Evolutionary conservation across 2,113 vertebrate species (phyloP), one percentile per base, ranked within the genome.

Genomic region (Stegastes partitus): DNA sequence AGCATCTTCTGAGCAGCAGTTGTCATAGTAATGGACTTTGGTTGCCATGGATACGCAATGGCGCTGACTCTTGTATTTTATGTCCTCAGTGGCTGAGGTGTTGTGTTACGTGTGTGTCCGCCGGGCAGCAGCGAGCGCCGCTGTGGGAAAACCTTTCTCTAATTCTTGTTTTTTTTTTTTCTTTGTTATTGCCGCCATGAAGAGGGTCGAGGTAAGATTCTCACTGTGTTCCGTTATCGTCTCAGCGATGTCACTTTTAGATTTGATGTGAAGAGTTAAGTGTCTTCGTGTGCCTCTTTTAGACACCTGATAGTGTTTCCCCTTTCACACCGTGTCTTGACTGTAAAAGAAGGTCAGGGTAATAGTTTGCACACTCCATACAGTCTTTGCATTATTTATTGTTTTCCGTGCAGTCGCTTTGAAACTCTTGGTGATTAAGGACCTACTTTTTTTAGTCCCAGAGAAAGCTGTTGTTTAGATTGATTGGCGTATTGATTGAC

Each of bases 131-230:
- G 67, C 83, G 79, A 85, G 54, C 25, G 18, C 54, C 25, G 18
- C 54, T 81, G 63, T 75, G 6, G 81, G 77, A 85, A n/a, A 71
- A 47, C 34, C 16, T 70, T 69, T 50, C 61, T 85, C 89, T 65
- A 76, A 57, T 78, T 77, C 21, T 68, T 74, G 79, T 76, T 69
- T 68, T 23, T 51, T 51, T 21, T 22, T 51, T 50, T 78, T 70
- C 22, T 85, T 76, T 91, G 18, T 80, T 66, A 12, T 77, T 96
- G 96, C 97, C 96, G 94, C 95, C 94, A 76, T 93, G 90, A 96
- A 99, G 98, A 95, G 98, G 98, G 89, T 99, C 98, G 82, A 97
- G 98, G 98, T 99, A 96, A 98, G 94, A 28, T 26, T 87, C 63
- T 63, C 44, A 0, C 8, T 51, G 15, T 39, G 70, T 18, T 72